Conservation (phyloP, 2,113 vertebrate genomes). For the Nanger granti region DNA sequence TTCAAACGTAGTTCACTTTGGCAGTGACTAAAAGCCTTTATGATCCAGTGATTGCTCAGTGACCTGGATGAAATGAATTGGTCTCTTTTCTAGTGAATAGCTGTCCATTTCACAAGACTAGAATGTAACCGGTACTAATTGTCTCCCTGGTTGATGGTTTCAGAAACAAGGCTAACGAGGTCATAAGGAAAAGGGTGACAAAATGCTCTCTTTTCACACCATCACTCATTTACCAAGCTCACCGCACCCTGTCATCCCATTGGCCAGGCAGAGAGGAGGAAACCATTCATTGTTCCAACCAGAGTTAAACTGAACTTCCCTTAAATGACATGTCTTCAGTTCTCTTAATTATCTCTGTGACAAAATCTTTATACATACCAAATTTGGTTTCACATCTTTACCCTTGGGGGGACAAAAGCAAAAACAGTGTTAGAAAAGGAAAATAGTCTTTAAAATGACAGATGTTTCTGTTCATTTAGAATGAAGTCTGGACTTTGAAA, state of each 20-base stretch:
- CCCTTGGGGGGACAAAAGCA: background rate
- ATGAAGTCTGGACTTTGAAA: constrained; percentile 25
- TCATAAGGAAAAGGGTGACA: constrained; percentile 48
- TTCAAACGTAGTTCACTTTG: constrained; percentile 67
- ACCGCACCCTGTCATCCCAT: constrained; percentile 6
- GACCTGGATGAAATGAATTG: constrained; percentile 68
- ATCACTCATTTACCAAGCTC: constrained; percentile 41
- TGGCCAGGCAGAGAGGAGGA: background rate
- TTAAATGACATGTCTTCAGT: constrained; percentile 35
- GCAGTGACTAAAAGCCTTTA: constrained; percentile 66
- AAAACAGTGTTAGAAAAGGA: background rate
- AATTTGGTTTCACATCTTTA: constrained; percentile 36
- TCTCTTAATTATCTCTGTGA: constrained; percentile 46
- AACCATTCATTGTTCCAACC: background rate
- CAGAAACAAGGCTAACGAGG: constrained; percentile 56
- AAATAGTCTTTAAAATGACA: constrained; percentile 26
- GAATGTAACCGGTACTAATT: constrained; percentile 65
- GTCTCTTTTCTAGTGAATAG: constrained; percentile 56
- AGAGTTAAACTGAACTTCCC: background rate
- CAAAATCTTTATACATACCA: constrained; percentile 9
- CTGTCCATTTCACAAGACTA: constrained; percentile 54
- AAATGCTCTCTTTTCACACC: constrained; percentile 50
- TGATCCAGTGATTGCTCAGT: constrained; percentile 61
- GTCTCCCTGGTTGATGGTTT: constrained; percentile 63
- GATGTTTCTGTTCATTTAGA: background rate